Base-by-base conservation (phyloP, 2,888 invertebrate species). In the Leptinotarsa tumamoca region DNA sequence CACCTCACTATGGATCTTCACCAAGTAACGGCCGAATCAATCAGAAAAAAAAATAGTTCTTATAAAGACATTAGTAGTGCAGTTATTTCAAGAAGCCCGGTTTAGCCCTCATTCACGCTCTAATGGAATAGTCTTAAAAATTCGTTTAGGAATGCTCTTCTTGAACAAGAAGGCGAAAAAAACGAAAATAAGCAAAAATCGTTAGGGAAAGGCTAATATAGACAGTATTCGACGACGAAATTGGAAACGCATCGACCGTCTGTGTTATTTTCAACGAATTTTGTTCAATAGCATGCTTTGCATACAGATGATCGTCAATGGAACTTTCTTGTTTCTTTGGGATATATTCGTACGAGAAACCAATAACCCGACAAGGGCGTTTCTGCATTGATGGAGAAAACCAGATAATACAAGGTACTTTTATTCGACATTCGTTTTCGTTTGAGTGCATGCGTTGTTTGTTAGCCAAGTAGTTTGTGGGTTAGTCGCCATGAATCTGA, bases 251-350 rank as follows among this genome's bases (percentile, higher is more conserved):
- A 82, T 80, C 79, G 77, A 79, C 75, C 78, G 69, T 77, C 79
- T 74, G 76, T 76, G 77, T 80, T 79, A 80, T 80, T 81, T 76
- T 75, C 80, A 77, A 75, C 76, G 78, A 81, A 79, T 80, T 82
- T 80, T 78, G 78, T 81, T 80, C 81, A 80, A 79, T 81, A 79
- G 75, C 80, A 75, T 77, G 79, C 78, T 82, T 82, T 82, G 81
- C 82, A 82, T 82, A 82, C 79, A 80, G 80, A 82, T 82, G 77
- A 78, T 80, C 73, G 66, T 67, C 68, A 67, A 68, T 68, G 71
- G 61, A 68, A 58, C 71, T 63, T 67, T 73, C 76, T 73, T 76
- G 73, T 76, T 73, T 73, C 73, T 76, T 61, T 76, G 43, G 58
- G 70, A 75, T 71, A 52, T 68, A 52, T 70, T 52, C 73, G 27